A percentile compares a stretch with the other conserved stretches of the same genome.
Evolutionary conservation across 2,113 vertebrate species (phyloP).

Genomic region (Steatornis caripensis): DNA sequence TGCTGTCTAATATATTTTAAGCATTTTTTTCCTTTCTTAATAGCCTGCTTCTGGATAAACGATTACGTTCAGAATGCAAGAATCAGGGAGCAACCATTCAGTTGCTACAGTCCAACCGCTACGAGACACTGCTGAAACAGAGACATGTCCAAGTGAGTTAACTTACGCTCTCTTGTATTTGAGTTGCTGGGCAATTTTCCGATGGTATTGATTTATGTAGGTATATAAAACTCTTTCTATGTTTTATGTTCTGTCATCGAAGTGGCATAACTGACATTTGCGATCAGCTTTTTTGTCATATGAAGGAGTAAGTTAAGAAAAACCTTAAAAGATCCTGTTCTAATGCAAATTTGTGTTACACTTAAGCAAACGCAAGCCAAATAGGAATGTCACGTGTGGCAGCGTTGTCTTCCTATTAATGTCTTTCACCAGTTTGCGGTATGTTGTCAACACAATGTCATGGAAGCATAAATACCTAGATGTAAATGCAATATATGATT

Average conservation of each 20-base stretch:
- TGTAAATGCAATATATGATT: background rate
- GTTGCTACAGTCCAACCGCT: constrained; percentile 81
- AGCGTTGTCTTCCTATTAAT: background rate
- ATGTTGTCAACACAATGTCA: background rate
- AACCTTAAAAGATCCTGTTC: background rate
- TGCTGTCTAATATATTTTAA: background rate
- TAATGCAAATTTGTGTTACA: background rate
- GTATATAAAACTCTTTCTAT: background rate
- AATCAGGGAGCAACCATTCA: constrained; percentile 84
- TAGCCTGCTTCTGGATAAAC: constrained; percentile 86
- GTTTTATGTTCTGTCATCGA: background rate
- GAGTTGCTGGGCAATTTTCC: background rate
- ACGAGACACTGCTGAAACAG: constrained; percentile 85
- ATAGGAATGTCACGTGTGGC: background rate
- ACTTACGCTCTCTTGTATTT: background rate
- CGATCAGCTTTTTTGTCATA: background rate
- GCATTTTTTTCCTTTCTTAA: background rate
- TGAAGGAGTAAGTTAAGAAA: background rate
- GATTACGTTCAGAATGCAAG: constrained; percentile 85
- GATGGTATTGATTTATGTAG: background rate
- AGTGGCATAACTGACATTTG: background rate
- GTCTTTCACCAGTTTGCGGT: background rate
- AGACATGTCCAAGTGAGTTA: constrained; percentile 85
- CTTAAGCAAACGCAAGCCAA: background rate
- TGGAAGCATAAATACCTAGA: background rate